Base-by-base conservation (phyloP, 2,797 vertebrate genomes). In the Calcarius lapponicus region DNA sequence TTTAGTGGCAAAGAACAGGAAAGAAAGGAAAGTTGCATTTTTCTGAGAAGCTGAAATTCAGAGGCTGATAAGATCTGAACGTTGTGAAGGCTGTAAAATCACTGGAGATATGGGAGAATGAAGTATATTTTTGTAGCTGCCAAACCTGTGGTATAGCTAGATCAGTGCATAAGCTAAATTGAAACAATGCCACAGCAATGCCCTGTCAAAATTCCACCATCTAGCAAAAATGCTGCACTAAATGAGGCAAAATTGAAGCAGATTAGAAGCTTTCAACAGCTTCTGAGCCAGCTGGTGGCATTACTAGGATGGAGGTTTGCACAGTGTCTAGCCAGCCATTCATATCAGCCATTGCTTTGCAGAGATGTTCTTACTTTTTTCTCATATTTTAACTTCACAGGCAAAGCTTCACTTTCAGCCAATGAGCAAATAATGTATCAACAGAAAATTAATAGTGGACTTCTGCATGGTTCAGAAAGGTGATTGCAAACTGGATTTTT, bases 161-260 rank as follows among this genome's bases (percentile, higher is more conserved):
- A 95, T 96, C 86, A 79, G 73, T 88, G 74, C 86, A 73, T 67
- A 95, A 97, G 89, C 88, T 85, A 80, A 95, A 95, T 75, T 97
- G 93, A 97, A 97, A 96, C 90, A 94, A 96, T 94, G 82, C 91
- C 90, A 81, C 71, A 95, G 92, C 61, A 91, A 92, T 58, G 26
- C 54, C 94, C 95, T 95, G 93, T 96, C 94, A 95, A 95, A 91
- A 92, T 93, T 93, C 86, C 69, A 74, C 76, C 75, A 74, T 86
- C 17, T 66, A 93, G 81, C 64, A 82, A 73, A 90, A 92, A 85
- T 56, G 48, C 21, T 17, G 71, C 78, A 74, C 83, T 56, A 90
- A 95, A 96, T 72, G 92, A 86, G 78, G 85, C n/a, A 93, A 90
- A 89, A 92, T 17, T 50, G 57, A 93, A 79, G 74, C 43, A 83